Evolutionary conservation across 2,113 vertebrate genomes (phyloP).

Genomic region (Myotis lucifugus): DNA sequence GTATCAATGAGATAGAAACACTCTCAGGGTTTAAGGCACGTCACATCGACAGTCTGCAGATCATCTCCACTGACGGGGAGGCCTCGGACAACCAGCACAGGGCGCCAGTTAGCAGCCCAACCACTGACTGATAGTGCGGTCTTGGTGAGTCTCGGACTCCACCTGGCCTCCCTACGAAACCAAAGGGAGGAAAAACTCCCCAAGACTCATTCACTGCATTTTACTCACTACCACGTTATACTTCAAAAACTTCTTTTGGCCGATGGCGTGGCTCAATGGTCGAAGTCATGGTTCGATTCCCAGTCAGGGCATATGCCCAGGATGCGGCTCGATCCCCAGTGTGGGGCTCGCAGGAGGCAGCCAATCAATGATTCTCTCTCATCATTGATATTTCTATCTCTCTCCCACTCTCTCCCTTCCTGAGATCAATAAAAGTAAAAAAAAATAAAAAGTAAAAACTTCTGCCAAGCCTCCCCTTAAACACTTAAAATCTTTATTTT

Average conservation of each 20-base stretch:
- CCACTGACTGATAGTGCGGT: accelerated
- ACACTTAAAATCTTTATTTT: background rate
- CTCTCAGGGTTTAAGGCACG: background rate
- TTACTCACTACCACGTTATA: background rate
- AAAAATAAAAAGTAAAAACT: background rate
- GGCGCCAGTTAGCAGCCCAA: accelerated
- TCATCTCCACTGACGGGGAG: background rate
- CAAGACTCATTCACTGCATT: too few species aligned
- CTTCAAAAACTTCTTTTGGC: background rate
- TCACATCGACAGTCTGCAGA: background rate
- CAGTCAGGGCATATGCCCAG: too few species aligned
- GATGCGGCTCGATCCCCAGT: too few species aligned
- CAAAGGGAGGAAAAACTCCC: too few species aligned
- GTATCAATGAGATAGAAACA: background rate
- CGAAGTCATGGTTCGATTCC: too few species aligned
- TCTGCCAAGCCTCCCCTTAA: background rate
- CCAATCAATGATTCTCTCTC: too few species aligned
- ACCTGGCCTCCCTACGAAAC: background rate
- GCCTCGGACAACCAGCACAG: accelerated
- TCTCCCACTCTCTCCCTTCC: too few species aligned
- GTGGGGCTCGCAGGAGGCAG: too few species aligned
- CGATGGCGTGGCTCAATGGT: too few species aligned
- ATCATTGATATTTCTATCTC: too few species aligned
- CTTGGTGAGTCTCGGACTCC: accelerated
- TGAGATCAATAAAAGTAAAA: too few species aligned